These are phyloP conservation scores for Gymnobelideus leadbeateri DNA, from an alignment of 2,113 vertebrate genomes.

Conservation along the genomic window DNA sequence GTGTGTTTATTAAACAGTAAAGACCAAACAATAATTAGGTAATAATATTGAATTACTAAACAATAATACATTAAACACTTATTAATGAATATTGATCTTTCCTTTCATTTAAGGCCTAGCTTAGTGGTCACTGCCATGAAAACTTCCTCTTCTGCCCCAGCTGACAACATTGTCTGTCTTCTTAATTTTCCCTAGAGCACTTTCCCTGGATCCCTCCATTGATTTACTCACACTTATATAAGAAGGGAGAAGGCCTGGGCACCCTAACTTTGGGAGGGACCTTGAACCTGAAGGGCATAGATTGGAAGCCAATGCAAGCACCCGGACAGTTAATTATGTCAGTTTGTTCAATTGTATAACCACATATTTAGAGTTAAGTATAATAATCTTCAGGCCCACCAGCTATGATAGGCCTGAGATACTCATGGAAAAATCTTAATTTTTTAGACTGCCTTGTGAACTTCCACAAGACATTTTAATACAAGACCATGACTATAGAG, in stretches of 20 bases:
- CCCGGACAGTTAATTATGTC: neutral
- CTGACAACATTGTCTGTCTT: neutral
- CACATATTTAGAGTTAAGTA: neutral
- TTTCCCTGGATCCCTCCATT: neutral
- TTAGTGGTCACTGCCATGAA: neutral
- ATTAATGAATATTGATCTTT: neutral
- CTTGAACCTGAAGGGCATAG: neutral
- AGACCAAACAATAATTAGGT: neutral
- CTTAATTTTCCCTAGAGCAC: neutral
- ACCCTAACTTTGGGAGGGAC: neutral
- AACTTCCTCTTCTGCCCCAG: neutral
- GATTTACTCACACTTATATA: neutral
- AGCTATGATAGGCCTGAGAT: too few species aligned
- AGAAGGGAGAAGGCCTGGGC: neutral
- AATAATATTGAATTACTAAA: neutral
- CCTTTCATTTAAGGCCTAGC: neutral
- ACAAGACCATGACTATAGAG: too few species aligned
- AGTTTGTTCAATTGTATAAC: neutral
- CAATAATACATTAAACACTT: neutral
- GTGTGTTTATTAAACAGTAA: neutral
- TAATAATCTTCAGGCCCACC: neutral
- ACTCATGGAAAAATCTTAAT: too few species aligned
- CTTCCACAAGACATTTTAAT: too few species aligned
- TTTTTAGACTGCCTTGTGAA: too few species aligned
- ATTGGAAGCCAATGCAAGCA: neutral